Evolutionary conservation across 2,888 invertebrate species (phyloP).

Genomic region (Ethmia dodecea): DNA sequence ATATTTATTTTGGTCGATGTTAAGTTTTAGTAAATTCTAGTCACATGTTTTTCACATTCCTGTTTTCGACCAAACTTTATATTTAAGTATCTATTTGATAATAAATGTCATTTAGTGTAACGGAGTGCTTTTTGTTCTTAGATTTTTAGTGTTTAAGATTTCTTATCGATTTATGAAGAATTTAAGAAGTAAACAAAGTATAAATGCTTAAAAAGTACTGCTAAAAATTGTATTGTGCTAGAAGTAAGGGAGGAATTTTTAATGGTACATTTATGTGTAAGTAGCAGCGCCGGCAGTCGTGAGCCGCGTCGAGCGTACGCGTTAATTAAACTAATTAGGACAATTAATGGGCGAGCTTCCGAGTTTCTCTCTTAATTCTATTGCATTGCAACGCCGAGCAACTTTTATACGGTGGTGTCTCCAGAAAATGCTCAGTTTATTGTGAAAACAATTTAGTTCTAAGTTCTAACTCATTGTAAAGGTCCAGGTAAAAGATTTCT

Average conservation of each 20-base stretch:
- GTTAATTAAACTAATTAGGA: conserved; percentile 63
- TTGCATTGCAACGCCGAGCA: conserved; percentile 29
- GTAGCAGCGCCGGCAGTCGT: conserved; percentile 22
- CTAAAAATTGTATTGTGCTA: conserved; percentile 8
- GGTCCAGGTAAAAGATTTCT: no score
- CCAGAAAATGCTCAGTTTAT: conserved; percentile 8
- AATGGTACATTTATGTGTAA: conserved; percentile 26
- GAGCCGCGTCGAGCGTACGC: conserved; percentile 39
- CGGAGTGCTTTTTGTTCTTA: no score
- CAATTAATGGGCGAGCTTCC: conserved; percentile 42
- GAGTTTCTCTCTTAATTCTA: conserved; percentile 13
- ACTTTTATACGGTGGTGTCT: no score
- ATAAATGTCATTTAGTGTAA: background rate
- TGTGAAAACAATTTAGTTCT: no score
- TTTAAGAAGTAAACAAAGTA: no score
- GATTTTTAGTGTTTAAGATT: no score
- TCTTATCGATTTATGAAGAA: no score
- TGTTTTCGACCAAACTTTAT: conserved; percentile 73
- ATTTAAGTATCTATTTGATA: conserved; percentile 27
- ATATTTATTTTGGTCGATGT: conserved; percentile 72
- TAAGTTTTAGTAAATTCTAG: conserved; percentile 77
- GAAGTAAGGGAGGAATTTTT: conserved; percentile 19
- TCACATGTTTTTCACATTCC: conserved; percentile 76
- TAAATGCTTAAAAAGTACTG: no score
- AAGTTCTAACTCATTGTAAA: no score